Evolutionary conservation across 2,113 vertebrate genomes (phyloP).

Genomic region (Hiodon tergisus): DNA sequence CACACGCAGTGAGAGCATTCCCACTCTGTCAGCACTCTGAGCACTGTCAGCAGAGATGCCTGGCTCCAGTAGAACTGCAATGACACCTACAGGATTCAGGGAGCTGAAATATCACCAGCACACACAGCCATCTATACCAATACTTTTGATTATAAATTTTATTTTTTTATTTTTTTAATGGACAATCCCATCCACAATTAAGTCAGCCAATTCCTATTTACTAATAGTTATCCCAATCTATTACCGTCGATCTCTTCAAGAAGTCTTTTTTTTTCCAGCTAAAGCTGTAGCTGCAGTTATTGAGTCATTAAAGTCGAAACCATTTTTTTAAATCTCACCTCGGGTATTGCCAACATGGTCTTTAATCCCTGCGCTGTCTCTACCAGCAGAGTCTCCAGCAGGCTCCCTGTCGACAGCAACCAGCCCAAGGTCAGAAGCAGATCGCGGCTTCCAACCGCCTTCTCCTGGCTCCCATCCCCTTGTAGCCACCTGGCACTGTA

Average conservation of each 20-base stretch:
- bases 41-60: neutral
- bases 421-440: conserved; percentile 60
- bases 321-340: conserved; percentile 22
- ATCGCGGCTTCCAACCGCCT: conserved; percentile 46
- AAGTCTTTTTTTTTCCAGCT: too few species aligned
- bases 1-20: too few species aligned
- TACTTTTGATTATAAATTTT: too few species aligned
- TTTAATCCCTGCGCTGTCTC: conserved; percentile 46
- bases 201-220: neutral
- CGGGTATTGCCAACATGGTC: conserved; percentile 28
- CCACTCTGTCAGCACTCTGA: neutral
- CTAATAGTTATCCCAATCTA: neutral
- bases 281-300: too few species aligned
- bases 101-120: neutral
- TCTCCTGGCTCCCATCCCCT: neutral
- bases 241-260: neutral
- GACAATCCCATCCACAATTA: neutral
- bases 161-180: neutral
- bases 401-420: conserved; percentile 48
- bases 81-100: conserved; percentile 36
- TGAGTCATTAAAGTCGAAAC: neutral
- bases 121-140: neutral
- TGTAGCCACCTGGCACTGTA: conserved; percentile 54
- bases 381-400: conserved; percentile 50
- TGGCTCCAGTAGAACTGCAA: neutral